phyloP scores from a whole-genome alignment of 2,888 invertebrate species.

The Carpatolechia fugitivella region DNA sequence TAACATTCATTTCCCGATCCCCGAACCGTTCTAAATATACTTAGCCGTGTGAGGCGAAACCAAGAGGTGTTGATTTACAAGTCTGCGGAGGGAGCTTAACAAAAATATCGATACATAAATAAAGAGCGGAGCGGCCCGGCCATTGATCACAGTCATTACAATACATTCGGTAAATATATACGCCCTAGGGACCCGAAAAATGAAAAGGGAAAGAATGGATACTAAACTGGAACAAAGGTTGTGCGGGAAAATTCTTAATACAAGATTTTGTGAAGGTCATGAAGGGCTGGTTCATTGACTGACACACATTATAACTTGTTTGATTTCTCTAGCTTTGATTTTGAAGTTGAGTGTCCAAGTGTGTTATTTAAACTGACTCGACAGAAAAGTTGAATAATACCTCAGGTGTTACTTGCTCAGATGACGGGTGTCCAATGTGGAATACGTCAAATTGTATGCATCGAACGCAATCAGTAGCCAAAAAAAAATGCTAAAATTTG shows the following conservation, averaged over 20 bases:
- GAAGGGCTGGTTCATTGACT: too few species aligned
- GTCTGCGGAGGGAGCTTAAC: background rate
- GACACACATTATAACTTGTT: too few species aligned
- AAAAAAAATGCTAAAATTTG: too few species aligned
- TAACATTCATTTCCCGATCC: background rate
- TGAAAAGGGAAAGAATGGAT: background rate
- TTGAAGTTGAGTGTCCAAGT: too few species aligned
- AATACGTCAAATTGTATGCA: too few species aligned
- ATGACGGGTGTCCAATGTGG: too few species aligned
- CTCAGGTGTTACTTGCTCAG: too few species aligned
- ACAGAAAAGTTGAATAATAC: too few species aligned
- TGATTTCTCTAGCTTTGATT: too few species aligned
- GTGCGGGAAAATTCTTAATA: too few species aligned
- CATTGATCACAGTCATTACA: constrained; percentile 14
- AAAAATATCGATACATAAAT: background rate
- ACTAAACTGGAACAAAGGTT: background rate
- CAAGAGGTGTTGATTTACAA: constrained; percentile 9
- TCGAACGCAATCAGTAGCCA: too few species aligned
- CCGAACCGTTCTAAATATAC: background rate
- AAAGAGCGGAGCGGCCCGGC: background rate
- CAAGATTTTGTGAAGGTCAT: background rate
- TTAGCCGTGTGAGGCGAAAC: background rate
- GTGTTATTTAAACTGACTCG: too few species aligned
- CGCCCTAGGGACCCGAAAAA: background rate
- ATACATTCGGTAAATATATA: constrained; percentile 13